Conservation (phyloP, 2,113 vertebrate genomes). For the Picathartes gymnocephalus region DNA sequence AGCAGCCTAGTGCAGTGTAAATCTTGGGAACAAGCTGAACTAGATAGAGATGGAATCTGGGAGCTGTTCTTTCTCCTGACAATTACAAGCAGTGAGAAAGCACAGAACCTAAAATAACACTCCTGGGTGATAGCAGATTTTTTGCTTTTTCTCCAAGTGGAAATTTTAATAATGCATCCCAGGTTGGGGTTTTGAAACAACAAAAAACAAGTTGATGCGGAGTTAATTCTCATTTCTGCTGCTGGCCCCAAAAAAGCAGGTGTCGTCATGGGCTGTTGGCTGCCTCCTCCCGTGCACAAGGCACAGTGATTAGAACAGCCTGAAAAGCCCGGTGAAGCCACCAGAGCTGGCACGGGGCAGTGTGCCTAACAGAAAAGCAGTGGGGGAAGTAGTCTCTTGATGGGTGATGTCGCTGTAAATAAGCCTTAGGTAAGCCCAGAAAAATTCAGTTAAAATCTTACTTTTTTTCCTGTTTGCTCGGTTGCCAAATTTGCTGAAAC, state of each 20-base stretch:
- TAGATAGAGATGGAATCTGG: not conserved
- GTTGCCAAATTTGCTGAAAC: not conserved
- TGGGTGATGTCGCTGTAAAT: not conserved
- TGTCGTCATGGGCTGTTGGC: not conserved
- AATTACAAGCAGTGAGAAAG: not conserved
- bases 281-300: not conserved
- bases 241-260: not conserved
- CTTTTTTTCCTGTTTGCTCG: not conserved
- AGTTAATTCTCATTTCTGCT: not conserved
- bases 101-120: conserved; percentile 11
- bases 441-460: not conserved
- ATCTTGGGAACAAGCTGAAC: conserved; percentile 8
- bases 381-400: not conserved
- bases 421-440: not conserved
- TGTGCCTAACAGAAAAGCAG: not conserved
- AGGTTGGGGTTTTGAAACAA: not conserved
- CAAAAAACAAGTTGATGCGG: not conserved
- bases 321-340: not conserved
- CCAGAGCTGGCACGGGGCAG: not conserved
- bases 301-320: not conserved
- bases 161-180: not conserved
- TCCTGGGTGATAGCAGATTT: not conserved
- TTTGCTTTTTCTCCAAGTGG: not conserved
- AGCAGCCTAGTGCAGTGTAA: not conserved
- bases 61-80: not conserved